A percentile compares a stretch with the other conserved stretches of the same genome.
These are phyloP conservation scores for Dendrolimus houi DNA, from an alignment of 2,888 invertebrate species.

Conservation along the genomic window DNA sequence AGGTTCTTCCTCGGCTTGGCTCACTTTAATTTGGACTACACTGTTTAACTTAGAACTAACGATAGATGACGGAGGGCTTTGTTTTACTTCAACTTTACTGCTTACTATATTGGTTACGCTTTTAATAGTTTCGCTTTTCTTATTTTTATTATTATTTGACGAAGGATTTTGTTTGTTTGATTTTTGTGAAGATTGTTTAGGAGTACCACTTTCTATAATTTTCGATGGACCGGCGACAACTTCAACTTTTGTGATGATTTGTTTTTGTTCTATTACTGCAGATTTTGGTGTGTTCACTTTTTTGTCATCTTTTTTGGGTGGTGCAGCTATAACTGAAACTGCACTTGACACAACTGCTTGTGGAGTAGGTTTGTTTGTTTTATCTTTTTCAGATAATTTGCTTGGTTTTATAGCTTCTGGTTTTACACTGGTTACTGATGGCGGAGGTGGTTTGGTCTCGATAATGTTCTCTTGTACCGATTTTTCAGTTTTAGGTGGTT, in stretches of 20 bases:
- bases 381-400: conserved; percentile 54
- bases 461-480: conserved; percentile 64
- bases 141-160: conserved; percentile 38
- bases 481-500: conserved; percentile 60
- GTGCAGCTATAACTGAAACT: conserved; percentile 50
- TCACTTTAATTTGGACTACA: conserved; percentile 72
- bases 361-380: conserved; percentile 50
- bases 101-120: conserved; percentile 56
- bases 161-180: conserved; percentile 39
- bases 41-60: conserved; percentile 69
- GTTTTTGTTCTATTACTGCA: conserved; percentile 58
- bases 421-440: conserved; percentile 47
- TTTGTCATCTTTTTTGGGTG: conserved; percentile 67
- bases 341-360: conserved; percentile 55
- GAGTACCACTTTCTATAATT: conserved; percentile 49
- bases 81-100: conserved; percentile 69
- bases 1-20: conserved; percentile 68
- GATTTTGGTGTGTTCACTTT: conserved; percentile 59
- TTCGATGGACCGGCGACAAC: conserved; percentile 72
- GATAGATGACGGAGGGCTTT: conserved; percentile 44
- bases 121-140: conserved; percentile 47
- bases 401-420: conserved; percentile 66
- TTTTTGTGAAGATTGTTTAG: conserved; percentile 41
- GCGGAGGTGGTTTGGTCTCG: conserved; percentile 64
- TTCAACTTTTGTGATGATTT: conserved; percentile 72